Evolutionary conservation across 2,888 invertebrate genomes (phyloP), one percentile per base, ranked within the genome.

Genomic region (Callinectes sapidus): DNA sequence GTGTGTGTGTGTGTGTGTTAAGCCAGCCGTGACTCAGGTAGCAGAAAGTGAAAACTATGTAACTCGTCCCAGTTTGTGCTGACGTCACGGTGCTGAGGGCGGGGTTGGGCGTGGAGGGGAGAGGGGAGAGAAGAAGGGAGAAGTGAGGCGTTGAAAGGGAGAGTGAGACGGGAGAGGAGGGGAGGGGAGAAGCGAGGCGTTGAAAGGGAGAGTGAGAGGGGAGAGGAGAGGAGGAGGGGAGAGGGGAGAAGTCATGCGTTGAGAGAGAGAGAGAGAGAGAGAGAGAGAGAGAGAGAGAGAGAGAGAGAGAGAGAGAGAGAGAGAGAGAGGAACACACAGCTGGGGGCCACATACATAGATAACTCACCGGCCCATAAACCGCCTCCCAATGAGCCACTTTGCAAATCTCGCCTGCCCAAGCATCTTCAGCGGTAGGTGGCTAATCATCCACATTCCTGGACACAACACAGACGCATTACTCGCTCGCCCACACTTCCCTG

Each of bases 261-360:
- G 66, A 28, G 71, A 28, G 71, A 71, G 71, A 71, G 71, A 71
- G 71, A 71, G 71, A 71, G 71, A 71, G 71, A 71, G 71, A 71
- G 71, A 71, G 71, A 71, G 71, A 71, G 71, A 71, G 71, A 71
- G 71, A 71, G 71, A 71, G 71, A 71, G 71, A 71, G 71, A 71
- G 71, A 71, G 71, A 61, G 71, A 71, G 71, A 71, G 71, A 71
- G 71, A 71, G 71, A 71, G 71, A 71, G 71, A 71, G 71, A 71
- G 71, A 71, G 71, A 71, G 71, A 71, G 71, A 71, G 71, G n/a
- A n/a, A 28, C 13, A 71, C 28, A 28, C 71, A 71, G 71, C 28
- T 71, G 71, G 71, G 71, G 28, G 71, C 71, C 71, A 71, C n/a
- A 28, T 28, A 28, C 28, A 28, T 71, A 71, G 28, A 71, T 71